Base-by-base conservation (phyloP, 1,140 invertebrate species). In the Diorhabda sublineata region DNA sequence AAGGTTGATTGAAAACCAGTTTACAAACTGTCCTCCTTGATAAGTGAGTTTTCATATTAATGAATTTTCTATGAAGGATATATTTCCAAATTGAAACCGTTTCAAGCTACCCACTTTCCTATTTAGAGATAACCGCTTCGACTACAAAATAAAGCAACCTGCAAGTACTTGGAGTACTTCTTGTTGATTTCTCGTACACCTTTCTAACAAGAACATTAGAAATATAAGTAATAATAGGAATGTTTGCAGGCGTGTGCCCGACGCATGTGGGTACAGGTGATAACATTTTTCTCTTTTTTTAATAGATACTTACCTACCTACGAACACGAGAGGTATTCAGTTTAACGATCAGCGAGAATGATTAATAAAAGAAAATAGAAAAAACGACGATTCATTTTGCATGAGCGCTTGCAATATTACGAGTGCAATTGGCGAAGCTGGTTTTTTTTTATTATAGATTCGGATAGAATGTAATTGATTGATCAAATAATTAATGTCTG, bases 161-260 rank as follows among this genome's bases (percentile, higher is more conserved):
- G 61, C 42, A 62, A 62, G 61, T 62, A 62, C 61, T 44, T 43
- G n/a, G 26, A 26, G 26, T 26, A 26, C 26, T 26, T 26, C 26
- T 26, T 26, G 6, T 52, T 52, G n/a, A 6, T 52, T 8, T 4
- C n/a, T 11, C 42, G 47, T 52, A 52, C 47, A 62, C 61, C 61
- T 62, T 62, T 62, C 61, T 62, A 62, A 62, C 61, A 44, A 62
- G 61, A 44, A 45, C 44, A 62, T 62, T 62, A 62, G 61, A 52
- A 52, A 62, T 62, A 62, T 44, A 62, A 43, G 42, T 62, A 62
- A 62, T 62, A 43, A 62, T 62, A 62, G 61, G n/a, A 42, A 11
- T 11, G 42, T 9, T 62, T 7, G 61, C 61, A 62, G 44, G 61
- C 61, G 61, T 62, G 61, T 62, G 61, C 26, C 61, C 61, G 43